Evolutionary conservation across 35 echinoderm and acorn worm species (phyloP).

Genomic region (Ptychodera flava): DNA sequence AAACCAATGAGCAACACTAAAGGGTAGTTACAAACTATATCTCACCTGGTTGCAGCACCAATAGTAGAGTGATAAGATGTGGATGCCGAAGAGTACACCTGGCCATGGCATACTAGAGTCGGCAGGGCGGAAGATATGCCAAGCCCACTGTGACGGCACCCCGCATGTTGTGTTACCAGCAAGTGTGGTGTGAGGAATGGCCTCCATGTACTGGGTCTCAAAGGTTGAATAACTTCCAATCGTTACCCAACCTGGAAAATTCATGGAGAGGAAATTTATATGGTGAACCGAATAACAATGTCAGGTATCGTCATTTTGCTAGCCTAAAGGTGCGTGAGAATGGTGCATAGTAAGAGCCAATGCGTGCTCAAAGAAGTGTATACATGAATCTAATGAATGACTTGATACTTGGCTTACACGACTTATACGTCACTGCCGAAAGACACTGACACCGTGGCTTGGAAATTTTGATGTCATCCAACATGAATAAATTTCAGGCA

Average conservation of each 20-base stretch:
- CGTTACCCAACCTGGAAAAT: neutral
- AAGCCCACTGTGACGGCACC: constrained; percentile 21
- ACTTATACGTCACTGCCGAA: too few species aligned
- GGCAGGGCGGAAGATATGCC: constrained; percentile 42
- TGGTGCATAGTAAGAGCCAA: neutral
- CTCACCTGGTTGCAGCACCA: constrained; percentile 75
- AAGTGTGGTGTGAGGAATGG: constrained; percentile 35
- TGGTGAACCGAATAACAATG: too few species aligned
- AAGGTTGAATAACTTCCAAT: neutral
- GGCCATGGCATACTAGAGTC: constrained; percentile 34
- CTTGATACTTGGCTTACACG: too few species aligned
- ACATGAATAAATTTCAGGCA: too few species aligned
- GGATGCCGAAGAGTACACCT: constrained; percentile 45
- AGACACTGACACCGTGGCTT: too few species aligned
- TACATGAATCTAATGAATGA: neutral
- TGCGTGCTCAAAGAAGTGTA: neutral
- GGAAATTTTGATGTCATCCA: too few species aligned
- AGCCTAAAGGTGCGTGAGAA: neutral
- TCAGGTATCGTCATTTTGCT: too few species aligned
- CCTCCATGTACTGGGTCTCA: constrained; percentile 21
- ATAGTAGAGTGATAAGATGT: constrained; percentile 45
- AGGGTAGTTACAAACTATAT: too few species aligned
- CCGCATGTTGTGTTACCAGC: constrained; percentile 34
- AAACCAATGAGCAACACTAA: too few species aligned
- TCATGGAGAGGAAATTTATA: neutral